Base-by-base conservation (phyloP, 2,888 invertebrate species). In the Thumatha senex region DNA sequence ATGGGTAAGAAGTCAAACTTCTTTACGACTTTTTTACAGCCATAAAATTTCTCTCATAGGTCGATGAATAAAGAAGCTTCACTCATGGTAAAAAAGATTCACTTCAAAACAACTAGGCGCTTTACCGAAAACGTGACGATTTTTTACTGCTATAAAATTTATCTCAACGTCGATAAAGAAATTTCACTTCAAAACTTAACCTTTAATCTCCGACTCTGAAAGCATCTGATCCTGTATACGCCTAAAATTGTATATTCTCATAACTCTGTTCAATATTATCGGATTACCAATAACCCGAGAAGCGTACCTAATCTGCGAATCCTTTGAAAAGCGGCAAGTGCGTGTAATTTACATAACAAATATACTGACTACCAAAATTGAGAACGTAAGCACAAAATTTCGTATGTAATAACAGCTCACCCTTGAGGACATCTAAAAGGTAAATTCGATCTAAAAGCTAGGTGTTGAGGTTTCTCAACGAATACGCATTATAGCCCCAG, bases 401-500 rank as follows among this genome's bases (percentile, higher is more conserved):
- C 72, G 63, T 65, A 63, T 59, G 69, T 79, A 82, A 82, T 82
- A 75, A 76, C 68, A 55, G 40, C 60, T 64, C 72, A 69, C 74
- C 69, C 73, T 40, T 57, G 76, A 67, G 76, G 78, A 68, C 68
- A 58, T 72, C 78, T 76, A 81, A 81, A 85, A 84, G 80, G 80
- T 82, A 82, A 76, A 81, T 80, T 81, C 77, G 74, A 78, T 82
- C 75, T 80, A 72, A 75, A 73, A 72, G 39, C 66, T 78, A 81
- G 63, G 81, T 81, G 81, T 85, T 74, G 80, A 53, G 81, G 78
- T 89, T 82, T 77, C 78, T 80, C 76, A 74, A 85, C 82, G 86
- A 84, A 85, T 82, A 81, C 85, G 70, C 79, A 82, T 86, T 82
- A 83, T 80, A 80, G 80, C 77, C 73, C 67, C 54, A 45, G 70